phyloP scores from a whole-genome alignment of 2,888 invertebrate genomes.

The Cylloceria caligata region DNA sequence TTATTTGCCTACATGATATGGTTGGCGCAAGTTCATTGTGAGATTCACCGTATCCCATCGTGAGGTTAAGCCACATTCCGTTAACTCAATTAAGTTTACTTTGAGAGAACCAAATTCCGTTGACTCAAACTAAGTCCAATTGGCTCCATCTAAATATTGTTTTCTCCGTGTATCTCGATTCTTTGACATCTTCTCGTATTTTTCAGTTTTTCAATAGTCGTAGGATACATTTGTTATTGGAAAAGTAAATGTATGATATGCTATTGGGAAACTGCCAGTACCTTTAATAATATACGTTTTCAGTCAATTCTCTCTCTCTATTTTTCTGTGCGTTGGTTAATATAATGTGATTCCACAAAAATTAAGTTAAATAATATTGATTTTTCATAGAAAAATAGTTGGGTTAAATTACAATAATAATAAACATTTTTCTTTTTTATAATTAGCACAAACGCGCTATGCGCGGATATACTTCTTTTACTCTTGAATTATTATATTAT shows the following conservation, averaged over 20 bases:
- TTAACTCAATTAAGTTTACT: too few species aligned
- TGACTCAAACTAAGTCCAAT: too few species aligned
- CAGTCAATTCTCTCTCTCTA: slow-evolving; percentile 2
- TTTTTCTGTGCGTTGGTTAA: background rate
- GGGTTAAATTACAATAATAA: background rate
- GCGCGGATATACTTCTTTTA: too few species aligned
- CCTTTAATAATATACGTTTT: background rate
- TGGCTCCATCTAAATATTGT: too few species aligned
- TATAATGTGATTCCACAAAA: background rate
- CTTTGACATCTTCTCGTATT: background rate
- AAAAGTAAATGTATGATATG: background rate
- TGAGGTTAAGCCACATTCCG: too few species aligned
- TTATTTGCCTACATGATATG: too few species aligned
- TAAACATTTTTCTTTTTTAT: background rate
- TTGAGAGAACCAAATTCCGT: too few species aligned
- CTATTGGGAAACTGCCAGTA: slow-evolving; percentile 1
- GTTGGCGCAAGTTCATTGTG: too few species aligned
- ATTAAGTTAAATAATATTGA: too few species aligned
- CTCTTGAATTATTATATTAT: too few species aligned
- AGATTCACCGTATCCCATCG: too few species aligned
- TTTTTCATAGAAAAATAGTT: background rate
- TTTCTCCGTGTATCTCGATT: too few species aligned
- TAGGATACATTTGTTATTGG: slow-evolving; percentile 2
- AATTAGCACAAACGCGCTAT: background rate
- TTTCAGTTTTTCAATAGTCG: background rate